A percentile compares a stretch with the other conserved stretches of the same genome.
phyloP scores from a whole-genome alignment of 2,113 vertebrate species.

The Laticauda laticaudata region DNA sequence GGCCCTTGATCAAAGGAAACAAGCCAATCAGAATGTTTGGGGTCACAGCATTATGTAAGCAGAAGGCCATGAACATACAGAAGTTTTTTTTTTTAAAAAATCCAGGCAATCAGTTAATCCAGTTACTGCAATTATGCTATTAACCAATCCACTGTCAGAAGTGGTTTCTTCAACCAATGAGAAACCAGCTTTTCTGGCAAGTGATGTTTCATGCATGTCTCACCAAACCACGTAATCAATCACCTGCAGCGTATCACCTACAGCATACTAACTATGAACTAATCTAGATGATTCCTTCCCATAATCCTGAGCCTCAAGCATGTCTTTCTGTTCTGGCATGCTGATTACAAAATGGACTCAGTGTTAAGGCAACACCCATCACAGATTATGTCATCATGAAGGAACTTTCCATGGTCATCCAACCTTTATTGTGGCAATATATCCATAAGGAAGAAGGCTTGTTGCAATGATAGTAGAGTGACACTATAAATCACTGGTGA shows the following conservation, averaged over 20 bases:
- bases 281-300: background rate
- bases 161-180: background rate
- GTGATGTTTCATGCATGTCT: background rate
- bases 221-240: constrained; percentile 3
- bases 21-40: background rate
- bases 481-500: background rate
- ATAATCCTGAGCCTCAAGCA: background rate
- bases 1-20: background rate
- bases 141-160: background rate
- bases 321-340: background rate
- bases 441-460: background rate
- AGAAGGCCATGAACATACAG: too few relatives aligned
- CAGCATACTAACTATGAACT: constrained; percentile 12
- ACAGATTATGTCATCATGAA: background rate
- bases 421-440: background rate
- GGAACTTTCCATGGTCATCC: background rate
- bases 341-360: background rate
- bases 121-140: background rate
- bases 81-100: too few relatives aligned
- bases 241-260: background rate
- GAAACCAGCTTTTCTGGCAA: background rate
- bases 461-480: background rate
- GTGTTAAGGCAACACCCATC: background rate
- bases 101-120: background rate
- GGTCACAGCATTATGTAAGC: background rate